Conservation (phyloP, 2,113 vertebrate species). For the Eonycteris spelaea region DNA sequence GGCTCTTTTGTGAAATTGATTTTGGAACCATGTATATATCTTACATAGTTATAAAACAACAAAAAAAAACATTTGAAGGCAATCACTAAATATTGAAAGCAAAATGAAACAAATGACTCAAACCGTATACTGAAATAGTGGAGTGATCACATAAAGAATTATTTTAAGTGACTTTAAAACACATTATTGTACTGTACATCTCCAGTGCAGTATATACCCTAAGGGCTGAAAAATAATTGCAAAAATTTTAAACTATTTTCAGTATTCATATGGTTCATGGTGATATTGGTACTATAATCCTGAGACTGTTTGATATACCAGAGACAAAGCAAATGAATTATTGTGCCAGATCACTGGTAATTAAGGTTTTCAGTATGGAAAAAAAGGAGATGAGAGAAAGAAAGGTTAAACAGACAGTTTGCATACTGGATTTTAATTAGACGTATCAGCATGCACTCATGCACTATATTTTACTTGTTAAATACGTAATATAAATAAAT, state of each 20-base stretch:
- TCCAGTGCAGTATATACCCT: neutral
- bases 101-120: neutral
- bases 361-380: neutral
- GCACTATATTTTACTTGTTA: neutral
- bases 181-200: neutral
- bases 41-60: neutral
- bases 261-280: neutral
- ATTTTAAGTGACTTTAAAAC: slow-evolving; percentile 16
- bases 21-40: slow-evolving; percentile 29
- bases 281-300: neutral
- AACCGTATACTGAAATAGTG: neutral
- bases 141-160: neutral
- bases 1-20: neutral
- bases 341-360: neutral
- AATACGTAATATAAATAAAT: neutral
- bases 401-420: neutral
- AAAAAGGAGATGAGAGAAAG: neutral
- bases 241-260: slow-evolving; percentile 38
- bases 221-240: neutral
- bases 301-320: neutral
- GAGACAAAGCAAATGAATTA: neutral
- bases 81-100: neutral
- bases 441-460: neutral
- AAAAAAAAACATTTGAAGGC: neutral
- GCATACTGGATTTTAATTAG: neutral